These are phyloP conservation scores for Fragum sueziense DNA, from an alignment of 2,888 invertebrate genomes.

Conservation along the genomic window DNA sequence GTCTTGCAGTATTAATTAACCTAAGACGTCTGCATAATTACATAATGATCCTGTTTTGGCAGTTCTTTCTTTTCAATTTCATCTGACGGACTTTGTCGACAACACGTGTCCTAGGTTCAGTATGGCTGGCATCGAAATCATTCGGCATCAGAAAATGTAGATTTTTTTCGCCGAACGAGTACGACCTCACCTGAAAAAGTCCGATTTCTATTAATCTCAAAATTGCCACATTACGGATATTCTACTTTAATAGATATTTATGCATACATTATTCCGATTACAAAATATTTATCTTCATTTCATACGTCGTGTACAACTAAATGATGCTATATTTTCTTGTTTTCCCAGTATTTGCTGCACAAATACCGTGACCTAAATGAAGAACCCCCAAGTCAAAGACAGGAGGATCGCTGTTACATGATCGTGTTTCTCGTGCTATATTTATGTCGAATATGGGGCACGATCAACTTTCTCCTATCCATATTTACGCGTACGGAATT, in stretches of 20 bases:
- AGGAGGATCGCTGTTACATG: slow-evolving; percentile 54
- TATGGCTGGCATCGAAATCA: too few species aligned
- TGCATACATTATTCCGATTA: neutral
- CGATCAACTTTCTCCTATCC: slow-evolving; percentile 41
- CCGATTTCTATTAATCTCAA: neutral
- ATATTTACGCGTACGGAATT: neutral
- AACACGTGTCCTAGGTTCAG: too few species aligned
- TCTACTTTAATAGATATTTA: neutral
- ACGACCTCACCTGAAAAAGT: neutral
- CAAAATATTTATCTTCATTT: neutral
- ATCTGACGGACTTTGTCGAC: too few species aligned
- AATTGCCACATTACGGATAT: too few species aligned
- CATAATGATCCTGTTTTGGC: too few species aligned
- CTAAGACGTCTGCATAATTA: too few species aligned
- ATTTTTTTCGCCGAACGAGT: neutral
- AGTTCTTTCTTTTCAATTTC: too few species aligned
- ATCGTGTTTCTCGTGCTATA: slow-evolving; percentile 53
- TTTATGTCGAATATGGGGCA: slow-evolving; percentile 52
- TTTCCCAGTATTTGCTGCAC: slow-evolving; percentile 12
- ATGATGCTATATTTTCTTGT: neutral
- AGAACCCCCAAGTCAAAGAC: slow-evolving; percentile 33
- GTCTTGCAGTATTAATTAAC: too few species aligned
- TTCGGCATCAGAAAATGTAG: too few species aligned
- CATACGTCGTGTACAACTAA: neutral
- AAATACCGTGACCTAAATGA: neutral